Evolutionary conservation across 2,797 vertebrate genomes (phyloP), one percentile per base, ranked within the genome.

Genomic region (Gadopsis marmoratus): DNA sequence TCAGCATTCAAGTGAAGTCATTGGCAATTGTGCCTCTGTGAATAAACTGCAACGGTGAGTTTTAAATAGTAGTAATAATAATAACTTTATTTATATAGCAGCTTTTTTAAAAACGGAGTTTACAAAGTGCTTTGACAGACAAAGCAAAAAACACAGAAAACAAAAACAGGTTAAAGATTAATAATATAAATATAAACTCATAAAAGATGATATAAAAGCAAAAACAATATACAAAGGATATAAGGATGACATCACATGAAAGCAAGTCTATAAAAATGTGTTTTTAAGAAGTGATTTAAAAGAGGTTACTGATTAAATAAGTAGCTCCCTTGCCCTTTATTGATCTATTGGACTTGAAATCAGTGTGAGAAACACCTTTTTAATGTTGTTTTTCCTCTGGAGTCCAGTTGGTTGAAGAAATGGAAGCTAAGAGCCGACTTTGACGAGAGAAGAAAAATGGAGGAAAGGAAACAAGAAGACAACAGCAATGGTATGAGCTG

Each of bases 361-460:
- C 14, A 12, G 12, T 26, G 14, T 26, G n/a, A 74, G 16, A 12
- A n/a, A 31, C 16, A 31, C 3, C 0, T 31, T 29, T 45, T 37
- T n/a, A n/a, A 16, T 48, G 17, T 13, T 70, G 1, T 2, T 50
- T 59, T 79, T 78, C 66, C 26, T 51, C 33, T 64, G 47, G 9
- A 45, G 37, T 71, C 81, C 54, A 99, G 98, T 71, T 99, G 98
- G 98, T 88, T 99, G 83, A 96, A 95, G 89, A 96, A 97, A 88
- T 99, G 98, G 98, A 99, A 97, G 93, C 92, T 84, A 70, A 95
- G 95, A 94, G 95, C 97, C 2, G 95, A 96, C 78, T 74, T 89
- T 79, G 96, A 97, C 47, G 96, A 97, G 86, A 95, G 91, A 85
- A 95, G 89, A 72, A 96, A 87, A 82, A 86, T 85, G 84, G 95